Conservation (phyloP, 2,888 invertebrate species). For the Rhamnusium bicolor region DNA sequence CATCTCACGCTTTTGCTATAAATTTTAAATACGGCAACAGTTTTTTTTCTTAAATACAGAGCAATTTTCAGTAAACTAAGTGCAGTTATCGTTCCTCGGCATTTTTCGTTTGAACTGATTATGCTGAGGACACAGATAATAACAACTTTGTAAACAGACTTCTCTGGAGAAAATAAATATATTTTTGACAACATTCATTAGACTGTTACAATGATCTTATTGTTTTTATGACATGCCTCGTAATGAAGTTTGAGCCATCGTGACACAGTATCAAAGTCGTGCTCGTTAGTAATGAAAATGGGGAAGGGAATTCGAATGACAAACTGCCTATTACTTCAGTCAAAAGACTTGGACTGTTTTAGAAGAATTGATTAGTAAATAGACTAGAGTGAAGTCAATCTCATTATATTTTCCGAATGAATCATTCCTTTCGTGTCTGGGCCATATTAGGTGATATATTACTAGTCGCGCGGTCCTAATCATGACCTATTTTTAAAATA, state of each 20-base stretch:
- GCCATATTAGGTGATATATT: background rate
- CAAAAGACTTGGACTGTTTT: background rate
- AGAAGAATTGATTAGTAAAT: background rate
- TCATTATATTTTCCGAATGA: constrained; percentile 6
- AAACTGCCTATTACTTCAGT: constrained; percentile 12
- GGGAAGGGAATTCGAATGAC: background rate
- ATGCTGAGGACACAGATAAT: background rate
- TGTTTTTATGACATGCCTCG: constrained; percentile 40
- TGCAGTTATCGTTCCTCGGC: background rate
- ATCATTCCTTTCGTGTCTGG: constrained; percentile 8
- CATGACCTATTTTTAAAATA: background rate
- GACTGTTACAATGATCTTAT: constrained; percentile 37
- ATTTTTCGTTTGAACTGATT: background rate
- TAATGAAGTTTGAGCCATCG: constrained; percentile 44
- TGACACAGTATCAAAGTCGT: constrained; percentile 44
- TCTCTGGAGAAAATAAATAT: constrained; percentile 29
- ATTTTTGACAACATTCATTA: constrained; percentile 34
- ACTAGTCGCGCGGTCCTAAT: background rate
- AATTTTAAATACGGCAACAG: background rate
- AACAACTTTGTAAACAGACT: background rate
- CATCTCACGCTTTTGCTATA: background rate
- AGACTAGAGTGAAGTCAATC: background rate
- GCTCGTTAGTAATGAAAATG: constrained; percentile 13
- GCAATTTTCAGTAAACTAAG: background rate
- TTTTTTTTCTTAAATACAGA: background rate